phyloP scores from a whole-genome alignment of 2,113 vertebrate species.

The Azemiops feae region DNA sequence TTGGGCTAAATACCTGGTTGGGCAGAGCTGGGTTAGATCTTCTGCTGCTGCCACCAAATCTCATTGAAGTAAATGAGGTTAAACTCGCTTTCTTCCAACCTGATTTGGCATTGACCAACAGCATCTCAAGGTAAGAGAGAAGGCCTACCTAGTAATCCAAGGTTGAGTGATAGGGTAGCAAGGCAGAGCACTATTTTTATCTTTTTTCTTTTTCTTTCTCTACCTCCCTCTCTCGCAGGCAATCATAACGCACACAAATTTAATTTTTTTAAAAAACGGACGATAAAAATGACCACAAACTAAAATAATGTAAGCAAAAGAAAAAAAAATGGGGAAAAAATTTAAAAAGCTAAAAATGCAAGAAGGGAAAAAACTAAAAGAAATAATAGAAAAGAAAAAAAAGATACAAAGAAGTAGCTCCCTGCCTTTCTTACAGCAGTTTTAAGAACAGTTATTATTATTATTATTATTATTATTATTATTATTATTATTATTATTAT shows the following conservation, averaged over 20 bases:
- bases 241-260: neutral
- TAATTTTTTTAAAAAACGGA: neutral
- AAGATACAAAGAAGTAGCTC: neutral
- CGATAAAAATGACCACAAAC: neutral
- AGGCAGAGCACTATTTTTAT: neutral
- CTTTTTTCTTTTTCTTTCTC: neutral
- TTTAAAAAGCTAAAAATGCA: neutral
- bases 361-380: neutral
- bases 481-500: no score
- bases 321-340: neutral
- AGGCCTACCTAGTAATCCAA: neutral
- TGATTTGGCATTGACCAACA: neutral
- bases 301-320: neutral
- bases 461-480: no score
- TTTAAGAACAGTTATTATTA: no score
- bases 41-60: neutral
- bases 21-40: neutral
- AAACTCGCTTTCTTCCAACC: neutral
- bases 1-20: neutral
- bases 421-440: neutral
- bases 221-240: neutral
- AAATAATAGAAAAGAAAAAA: neutral
- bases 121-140: neutral
- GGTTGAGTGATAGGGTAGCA: neutral
- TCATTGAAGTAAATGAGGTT: neutral